phyloP scores from a whole-genome alignment of 2,797 vertebrate species.

The Gymnodraco acuticeps region DNA sequence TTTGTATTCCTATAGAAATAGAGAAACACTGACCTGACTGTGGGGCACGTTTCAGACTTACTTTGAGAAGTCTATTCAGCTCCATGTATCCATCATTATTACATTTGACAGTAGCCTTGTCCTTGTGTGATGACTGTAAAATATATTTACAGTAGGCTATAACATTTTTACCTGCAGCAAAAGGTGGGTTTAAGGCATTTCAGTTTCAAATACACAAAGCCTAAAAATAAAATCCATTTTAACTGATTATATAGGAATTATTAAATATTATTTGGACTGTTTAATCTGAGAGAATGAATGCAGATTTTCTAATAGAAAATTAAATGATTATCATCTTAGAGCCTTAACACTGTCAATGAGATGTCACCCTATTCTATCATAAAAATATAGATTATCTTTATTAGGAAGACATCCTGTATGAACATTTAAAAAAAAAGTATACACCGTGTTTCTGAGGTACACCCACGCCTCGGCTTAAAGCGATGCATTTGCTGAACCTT shows the following conservation, averaged over 20 bases:
- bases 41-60: background rate
- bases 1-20: conserved; percentile 29
- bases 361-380: background rate
- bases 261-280: background rate
- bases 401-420: conserved; percentile 18
- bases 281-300: conserved; percentile 4
- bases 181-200: background rate
- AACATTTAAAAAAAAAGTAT: conserved; percentile 1
- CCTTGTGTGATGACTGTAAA: conserved; percentile 9
- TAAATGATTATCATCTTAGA: background rate
- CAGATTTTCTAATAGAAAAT: conserved; percentile 5
- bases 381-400: background rate
- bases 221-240: background rate
- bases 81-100: conserved; percentile 9
- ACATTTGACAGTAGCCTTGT: conserved; percentile 7
- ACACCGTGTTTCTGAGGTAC: conserved; percentile 39
- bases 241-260: background rate
- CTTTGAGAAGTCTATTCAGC: conserved; percentile 33
- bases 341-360: conserved; percentile 9
- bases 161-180: conserved; percentile 4
- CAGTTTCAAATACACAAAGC: background rate
- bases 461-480: conserved; percentile 52
- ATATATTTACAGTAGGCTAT: background rate
- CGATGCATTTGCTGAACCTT: conserved; percentile 72
- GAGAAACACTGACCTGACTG: conserved; percentile 15